Percentiles rank a stretch among this genome's conserved stretches.
These are phyloP conservation scores for Mimumesa dahlbomi DNA, from an alignment of 2,888 invertebrate species.

Conservation along the genomic window DNA sequence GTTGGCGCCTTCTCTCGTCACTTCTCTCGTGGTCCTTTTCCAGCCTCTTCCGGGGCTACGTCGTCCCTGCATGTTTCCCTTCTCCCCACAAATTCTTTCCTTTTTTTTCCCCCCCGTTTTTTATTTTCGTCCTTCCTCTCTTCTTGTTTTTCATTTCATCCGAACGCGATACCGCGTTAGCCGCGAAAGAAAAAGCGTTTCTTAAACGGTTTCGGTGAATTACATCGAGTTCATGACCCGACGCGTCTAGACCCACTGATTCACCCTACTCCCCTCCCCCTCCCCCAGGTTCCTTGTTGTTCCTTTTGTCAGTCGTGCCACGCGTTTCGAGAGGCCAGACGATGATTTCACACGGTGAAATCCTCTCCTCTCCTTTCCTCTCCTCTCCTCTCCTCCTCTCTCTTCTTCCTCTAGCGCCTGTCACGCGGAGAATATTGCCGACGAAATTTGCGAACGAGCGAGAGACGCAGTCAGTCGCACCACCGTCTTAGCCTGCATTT, in stretches of 20 bases:
- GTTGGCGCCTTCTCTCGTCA: conserved; percentile 2
- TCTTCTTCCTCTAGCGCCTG: conserved; percentile 11
- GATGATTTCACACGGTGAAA: conserved; percentile 66
- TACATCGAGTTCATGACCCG: conserved; percentile 72
- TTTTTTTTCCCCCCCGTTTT: no score
- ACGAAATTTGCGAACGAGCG: conserved; percentile 40
- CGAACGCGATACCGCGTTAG: conserved; percentile 15
- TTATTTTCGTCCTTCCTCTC: neutral
- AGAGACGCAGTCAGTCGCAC: neutral
- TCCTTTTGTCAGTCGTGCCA: conserved; percentile 64
- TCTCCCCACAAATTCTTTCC: no score
- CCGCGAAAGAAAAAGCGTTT: conserved; percentile 47
- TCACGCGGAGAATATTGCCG: conserved; percentile 53
- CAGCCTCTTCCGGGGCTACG: neutral
- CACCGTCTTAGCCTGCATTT: conserved; percentile 30
- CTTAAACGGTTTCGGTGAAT: conserved; percentile 64
- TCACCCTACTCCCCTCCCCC: conserved; percentile 61
- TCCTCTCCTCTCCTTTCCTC: neutral
- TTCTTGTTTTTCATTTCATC: conserved; percentile 16
- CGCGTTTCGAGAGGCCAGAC: conserved; percentile 67
- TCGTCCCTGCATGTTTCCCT: no score
- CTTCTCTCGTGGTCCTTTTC: neutral
- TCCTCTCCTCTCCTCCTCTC: neutral
- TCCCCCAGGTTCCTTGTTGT: conserved; percentile 25
- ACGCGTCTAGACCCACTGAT: conserved; percentile 72